Base-by-base conservation (phyloP, 2,113 vertebrate genomes). In the Podarcis cretensis region DNA sequence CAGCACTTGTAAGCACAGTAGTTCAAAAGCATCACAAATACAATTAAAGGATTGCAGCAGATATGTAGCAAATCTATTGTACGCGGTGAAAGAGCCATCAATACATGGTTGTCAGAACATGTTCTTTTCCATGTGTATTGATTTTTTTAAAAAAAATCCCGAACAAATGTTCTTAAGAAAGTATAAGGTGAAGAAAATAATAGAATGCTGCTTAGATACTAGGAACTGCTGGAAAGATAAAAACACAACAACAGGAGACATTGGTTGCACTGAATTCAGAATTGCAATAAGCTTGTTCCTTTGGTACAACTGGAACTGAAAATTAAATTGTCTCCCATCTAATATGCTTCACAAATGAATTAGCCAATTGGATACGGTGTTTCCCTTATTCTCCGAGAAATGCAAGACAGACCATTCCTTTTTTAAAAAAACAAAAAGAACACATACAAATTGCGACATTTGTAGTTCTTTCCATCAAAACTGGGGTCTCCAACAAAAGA, bases 201-300 rank as follows among this genome's bases (percentile, higher is more conserved):
- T 21, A 91, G 12, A 82, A 76, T 87, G 43, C 12, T 32, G 73
- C 2, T 75, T 68, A 84, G 35, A 76, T 2, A 32, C 48, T 89
- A 82, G 74, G 87, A 89, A 3, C 2, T 89, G 85, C 83, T 32
- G 57, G 75, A 32, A 81, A 40, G 48, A 78, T 25, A 87, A 88
- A 9, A 81, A 78, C 1, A 80, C 5, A 7, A 25, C 65, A 40
- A 59, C 14, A 18, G 23, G 21, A 71, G 57, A 57, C 57, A 63
- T 59, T 37, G 6, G 10, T 63, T 35, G 5, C 48, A 40, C 21
- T 32, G 27, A 77, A 21, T 76, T 18, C 23, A 40, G 30, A 40
- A 13, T 14, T 7, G 7, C 8, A 23, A 37, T 16, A 27, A 43
- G 65, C 37, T 83, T 30, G 10, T 63, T 63, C 23, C 63, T 14